These are phyloP conservation scores for Cylindroiulus punctatus DNA, from an alignment of 2,888 invertebrate genomes.

Conservation along the genomic window DNA sequence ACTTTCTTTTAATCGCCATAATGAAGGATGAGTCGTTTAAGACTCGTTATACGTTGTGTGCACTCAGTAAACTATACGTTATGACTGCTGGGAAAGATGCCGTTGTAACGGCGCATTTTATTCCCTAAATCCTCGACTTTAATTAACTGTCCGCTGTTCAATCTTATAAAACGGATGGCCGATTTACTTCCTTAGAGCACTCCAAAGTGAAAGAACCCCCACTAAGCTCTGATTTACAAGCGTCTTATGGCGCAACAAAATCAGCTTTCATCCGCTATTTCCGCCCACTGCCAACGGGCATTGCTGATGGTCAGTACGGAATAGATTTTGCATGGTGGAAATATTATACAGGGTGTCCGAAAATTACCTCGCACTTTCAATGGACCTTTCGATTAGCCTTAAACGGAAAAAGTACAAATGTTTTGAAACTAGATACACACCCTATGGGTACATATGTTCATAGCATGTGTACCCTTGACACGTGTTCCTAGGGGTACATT, in stretches of 20 bases:
- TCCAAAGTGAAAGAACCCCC: constrained; percentile 18
- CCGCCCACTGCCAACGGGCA: neutral
- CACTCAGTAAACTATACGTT: constrained; percentile 8
- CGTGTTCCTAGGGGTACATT: too few species aligned
- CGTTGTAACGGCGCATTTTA: neutral
- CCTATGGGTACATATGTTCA: too few species aligned
- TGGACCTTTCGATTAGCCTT: too few species aligned
- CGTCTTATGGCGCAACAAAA: neutral
- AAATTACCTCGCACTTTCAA: too few species aligned
- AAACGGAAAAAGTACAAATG: too few species aligned
- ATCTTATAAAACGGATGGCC: constrained; percentile 10
- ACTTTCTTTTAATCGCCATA: constrained; percentile 18
- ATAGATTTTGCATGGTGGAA: neutral
- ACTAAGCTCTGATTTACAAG: constrained; percentile 18
- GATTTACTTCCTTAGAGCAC: neutral
- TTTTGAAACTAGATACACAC: too few species aligned
- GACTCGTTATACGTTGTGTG: neutral
- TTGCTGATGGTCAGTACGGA: too few species aligned
- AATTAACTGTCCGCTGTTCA: constrained; percentile 10
- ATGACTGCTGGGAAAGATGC: neutral
- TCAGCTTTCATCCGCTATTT: neutral
- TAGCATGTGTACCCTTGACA: too few species aligned
- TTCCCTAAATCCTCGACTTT: constrained; percentile 18
- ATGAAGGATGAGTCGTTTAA: neutral
- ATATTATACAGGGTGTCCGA: too few species aligned